Evolutionary conservation across 2,797 vertebrate genomes (phyloP), one percentile per base, ranked within the genome.

Genomic region (Pangasius djambal): DNA sequence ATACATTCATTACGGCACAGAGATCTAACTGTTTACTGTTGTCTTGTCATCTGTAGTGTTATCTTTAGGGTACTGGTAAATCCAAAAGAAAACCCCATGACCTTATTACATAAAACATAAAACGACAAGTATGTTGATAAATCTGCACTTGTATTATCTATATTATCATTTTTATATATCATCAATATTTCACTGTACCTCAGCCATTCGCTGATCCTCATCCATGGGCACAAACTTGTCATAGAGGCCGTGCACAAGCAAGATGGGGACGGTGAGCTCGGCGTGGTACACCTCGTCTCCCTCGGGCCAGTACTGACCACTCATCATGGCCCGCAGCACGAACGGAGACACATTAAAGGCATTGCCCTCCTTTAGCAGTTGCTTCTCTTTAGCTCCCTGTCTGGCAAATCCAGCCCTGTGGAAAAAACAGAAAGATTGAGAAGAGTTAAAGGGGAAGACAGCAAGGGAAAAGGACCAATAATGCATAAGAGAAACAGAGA

Each of bases 301-400:
- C 92, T 99, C 98, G 0, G 98, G 98, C 98, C 98, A 99, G 95
- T 99, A 99, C 95, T 99, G 98, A 0, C 98, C 98, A 0, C 98
- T 98, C 98, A 99, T 99, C 97, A 97, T 99, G 93, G 98, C 98
- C 15, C 98, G 94, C 90, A 99, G 95, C 74, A 99, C 98, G 0
- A 99, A 99, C 1, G 98, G 98, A 0, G 98, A 98, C 79, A 99
- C 98, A 0, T 98, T 99, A 95, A 99, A 99, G 22, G 98, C 98
- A 0, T 99, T 98, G 84, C 98, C 97, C 87, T 99, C 98, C 93
- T 97, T 97, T 92, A 99, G 92, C 92, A 99, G 95, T 95, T 99
- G 98, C 95, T 99, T 99, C 93, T 99, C 98, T 94, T 98, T 99
- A 94, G 98, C 96, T 61, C 98, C 98, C 92, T 99, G 98, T 88